Evolutionary conservation across 2,113 vertebrate genomes (phyloP).

Genomic region (Mellivora capensis): DNA sequence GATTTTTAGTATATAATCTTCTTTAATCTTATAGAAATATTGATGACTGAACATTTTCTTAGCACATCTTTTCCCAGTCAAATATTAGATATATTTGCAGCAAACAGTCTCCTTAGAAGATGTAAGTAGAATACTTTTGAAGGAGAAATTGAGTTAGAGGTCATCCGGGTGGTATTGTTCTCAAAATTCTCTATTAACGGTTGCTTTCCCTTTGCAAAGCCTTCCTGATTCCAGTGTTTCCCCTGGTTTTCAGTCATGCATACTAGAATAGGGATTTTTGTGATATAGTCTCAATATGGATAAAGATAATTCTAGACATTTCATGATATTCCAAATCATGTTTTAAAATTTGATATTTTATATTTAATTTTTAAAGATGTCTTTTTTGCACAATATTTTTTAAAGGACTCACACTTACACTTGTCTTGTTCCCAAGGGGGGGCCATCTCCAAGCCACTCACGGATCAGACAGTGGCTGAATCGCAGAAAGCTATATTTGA

Average conservation of each 20-base stretch:
- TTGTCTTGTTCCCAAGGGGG: slow-evolving; percentile 85
- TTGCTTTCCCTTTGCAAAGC: not conserved
- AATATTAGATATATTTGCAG: not conserved
- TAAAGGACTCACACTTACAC: not conserved
- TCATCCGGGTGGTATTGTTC: not conserved
- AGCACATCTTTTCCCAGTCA: not conserved
- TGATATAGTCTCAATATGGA: not conserved
- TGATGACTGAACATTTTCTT: slow-evolving; percentile 13
- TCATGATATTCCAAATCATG: not conserved
- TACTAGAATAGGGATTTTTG: not conserved
- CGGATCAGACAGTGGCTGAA: slow-evolving; percentile 93
- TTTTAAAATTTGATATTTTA: not conserved
- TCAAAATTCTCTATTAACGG: not conserved
- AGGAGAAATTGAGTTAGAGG: not conserved
- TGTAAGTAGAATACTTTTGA: not conserved
- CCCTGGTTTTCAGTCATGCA: not conserved
- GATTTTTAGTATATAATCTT: not conserved
- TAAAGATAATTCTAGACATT: not conserved
- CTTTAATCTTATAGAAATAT: not conserved
- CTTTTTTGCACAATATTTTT: not conserved
- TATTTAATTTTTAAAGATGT: not conserved
- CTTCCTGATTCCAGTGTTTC: not conserved
- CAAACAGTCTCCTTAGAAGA: not conserved
- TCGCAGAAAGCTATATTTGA: slow-evolving; percentile 94
- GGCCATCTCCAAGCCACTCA: slow-evolving; percentile 95